phyloP scores from a whole-genome alignment of 2,888 invertebrate genomes.

The Malachius bipustulatus region DNA sequence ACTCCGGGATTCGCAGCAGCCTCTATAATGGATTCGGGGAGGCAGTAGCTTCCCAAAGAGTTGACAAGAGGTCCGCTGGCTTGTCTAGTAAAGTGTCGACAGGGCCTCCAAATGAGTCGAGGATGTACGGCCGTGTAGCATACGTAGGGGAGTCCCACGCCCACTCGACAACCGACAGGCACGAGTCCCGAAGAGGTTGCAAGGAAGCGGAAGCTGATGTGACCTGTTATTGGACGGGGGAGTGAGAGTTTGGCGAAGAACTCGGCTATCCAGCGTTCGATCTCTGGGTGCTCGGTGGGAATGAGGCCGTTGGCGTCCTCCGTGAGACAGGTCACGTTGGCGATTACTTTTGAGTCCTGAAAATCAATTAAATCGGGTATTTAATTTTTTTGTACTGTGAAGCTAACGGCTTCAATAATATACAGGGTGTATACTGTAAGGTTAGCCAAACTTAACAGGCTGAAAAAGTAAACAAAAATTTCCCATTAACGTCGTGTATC shows the following conservation, averaged over 20 bases:
- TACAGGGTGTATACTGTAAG: too few relatives aligned
- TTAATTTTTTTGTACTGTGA: too few relatives aligned
- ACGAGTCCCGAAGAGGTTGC: slow-evolving; percentile 46
- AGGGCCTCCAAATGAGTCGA: slow-evolving; percentile 49
- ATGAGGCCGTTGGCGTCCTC: slow-evolving; percentile 57
- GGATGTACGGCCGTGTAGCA: slow-evolving; percentile 62
- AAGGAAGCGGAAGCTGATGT: slow-evolving; percentile 66
- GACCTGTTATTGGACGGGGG: slow-evolving; percentile 59
- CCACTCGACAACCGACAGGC: slow-evolving; percentile 60
- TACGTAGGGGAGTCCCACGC: slow-evolving; percentile 69
- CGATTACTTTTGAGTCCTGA: slow-evolving; percentile 63
- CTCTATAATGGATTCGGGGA: slow-evolving; percentile 45
- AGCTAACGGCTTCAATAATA: too few relatives aligned
- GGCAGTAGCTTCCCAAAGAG: slow-evolving; percentile 43
- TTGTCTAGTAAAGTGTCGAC: slow-evolving; percentile 47
- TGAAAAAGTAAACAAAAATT: too few relatives aligned
- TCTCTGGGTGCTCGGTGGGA: slow-evolving; percentile 54
- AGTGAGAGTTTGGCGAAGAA: slow-evolving; percentile 56
- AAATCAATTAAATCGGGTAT: too few relatives aligned
- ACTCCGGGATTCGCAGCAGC: slow-evolving; percentile 39
- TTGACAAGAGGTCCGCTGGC: slow-evolving; percentile 42
- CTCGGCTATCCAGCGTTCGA: slow-evolving; percentile 59
- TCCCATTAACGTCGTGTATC: too few relatives aligned
- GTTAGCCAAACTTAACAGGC: too few relatives aligned
- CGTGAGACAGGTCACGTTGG: slow-evolving; percentile 68